A percentile compares a stretch with the other conserved stretches of the same genome.
Evolutionary conservation across 2,888 invertebrate genomes (phyloP).

Genomic region (Lissonota sp.): DNA sequence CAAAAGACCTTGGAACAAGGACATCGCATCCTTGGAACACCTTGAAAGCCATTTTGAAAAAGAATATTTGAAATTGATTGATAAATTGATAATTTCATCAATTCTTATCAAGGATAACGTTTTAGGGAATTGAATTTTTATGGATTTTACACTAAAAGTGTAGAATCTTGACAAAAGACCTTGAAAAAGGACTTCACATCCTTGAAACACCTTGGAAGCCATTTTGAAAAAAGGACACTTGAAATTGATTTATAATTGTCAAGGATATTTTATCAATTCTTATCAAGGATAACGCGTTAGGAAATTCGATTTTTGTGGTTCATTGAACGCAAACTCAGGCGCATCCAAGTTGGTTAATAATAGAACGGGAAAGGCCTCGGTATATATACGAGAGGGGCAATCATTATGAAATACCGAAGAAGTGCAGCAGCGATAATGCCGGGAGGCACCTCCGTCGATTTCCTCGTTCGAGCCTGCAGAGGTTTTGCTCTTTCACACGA

Average conservation of each 20-base stretch:
- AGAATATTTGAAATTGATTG: too few species aligned
- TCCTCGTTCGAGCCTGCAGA: slow-evolving; percentile 63
- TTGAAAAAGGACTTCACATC: too few species aligned
- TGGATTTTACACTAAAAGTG: background rate
- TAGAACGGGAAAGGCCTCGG: slow-evolving; percentile 6
- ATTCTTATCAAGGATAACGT: background rate
- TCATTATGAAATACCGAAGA: slow-evolving; percentile 74
- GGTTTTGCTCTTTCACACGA: slow-evolving; percentile 73
- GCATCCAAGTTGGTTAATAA: background rate
- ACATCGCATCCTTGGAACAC: too few species aligned
- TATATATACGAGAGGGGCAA: slow-evolving; percentile 38
- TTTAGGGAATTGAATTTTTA: background rate
- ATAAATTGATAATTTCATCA: background rate
- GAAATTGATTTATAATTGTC: background rate
- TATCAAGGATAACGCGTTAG: too few species aligned
- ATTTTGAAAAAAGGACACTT: too few species aligned
- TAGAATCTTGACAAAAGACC: too few species aligned
- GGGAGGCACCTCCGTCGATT: slow-evolving; percentile 63
- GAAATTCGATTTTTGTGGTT: slow-evolving; percentile 18
- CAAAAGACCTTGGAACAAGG: too few species aligned
- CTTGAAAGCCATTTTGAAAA: too few species aligned
- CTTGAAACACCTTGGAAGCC: too few species aligned
- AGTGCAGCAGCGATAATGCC: slow-evolving; percentile 64
- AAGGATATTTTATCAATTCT: background rate
- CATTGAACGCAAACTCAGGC: background rate